phyloP scores from a whole-genome alignment of 2,888 invertebrate genomes.

The Glyphotaelius pellucidus region DNA sequence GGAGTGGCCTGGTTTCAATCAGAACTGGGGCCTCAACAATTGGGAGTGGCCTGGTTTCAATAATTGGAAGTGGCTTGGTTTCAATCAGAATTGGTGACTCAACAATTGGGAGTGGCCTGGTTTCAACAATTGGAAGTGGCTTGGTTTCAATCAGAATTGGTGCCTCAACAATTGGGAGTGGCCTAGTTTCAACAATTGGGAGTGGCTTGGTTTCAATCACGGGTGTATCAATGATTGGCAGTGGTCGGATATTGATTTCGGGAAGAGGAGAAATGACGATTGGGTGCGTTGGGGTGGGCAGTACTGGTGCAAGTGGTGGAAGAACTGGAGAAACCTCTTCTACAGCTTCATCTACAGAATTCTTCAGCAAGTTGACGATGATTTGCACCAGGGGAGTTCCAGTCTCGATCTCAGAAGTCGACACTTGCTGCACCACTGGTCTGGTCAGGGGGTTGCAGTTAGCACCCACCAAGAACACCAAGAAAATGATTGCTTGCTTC shows the following conservation, averaged over 20 bases:
- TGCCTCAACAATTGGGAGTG: background rate
- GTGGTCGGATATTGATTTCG: background rate
- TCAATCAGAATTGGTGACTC: background rate
- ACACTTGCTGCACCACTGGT: background rate
- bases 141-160: background rate
- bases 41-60: background rate
- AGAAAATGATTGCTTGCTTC: constrained; percentile 26
- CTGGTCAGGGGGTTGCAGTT: constrained; percentile 29
- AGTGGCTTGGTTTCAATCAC: background rate
- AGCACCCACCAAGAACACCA: constrained; percentile 30
- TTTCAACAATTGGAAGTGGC: too few relatives aligned
- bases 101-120: background rate
- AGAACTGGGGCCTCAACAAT: background rate
- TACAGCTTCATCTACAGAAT: background rate
- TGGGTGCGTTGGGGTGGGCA: background rate
- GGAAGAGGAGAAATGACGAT: background rate
- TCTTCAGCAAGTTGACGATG: constrained; percentile 30
- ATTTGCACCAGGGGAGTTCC: constrained; percentile 48
- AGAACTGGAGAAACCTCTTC: constrained; percentile 3
- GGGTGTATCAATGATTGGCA: background rate
- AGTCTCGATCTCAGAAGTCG: constrained; percentile 21
- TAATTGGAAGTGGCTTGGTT: background rate
- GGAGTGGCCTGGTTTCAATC: background rate
- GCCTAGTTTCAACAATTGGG: background rate
- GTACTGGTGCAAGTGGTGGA: constrained; percentile 6